These are phyloP conservation scores for Lithophane leautieri DNA, from an alignment of 2,888 invertebrate genomes.

Conservation along the genomic window DNA sequence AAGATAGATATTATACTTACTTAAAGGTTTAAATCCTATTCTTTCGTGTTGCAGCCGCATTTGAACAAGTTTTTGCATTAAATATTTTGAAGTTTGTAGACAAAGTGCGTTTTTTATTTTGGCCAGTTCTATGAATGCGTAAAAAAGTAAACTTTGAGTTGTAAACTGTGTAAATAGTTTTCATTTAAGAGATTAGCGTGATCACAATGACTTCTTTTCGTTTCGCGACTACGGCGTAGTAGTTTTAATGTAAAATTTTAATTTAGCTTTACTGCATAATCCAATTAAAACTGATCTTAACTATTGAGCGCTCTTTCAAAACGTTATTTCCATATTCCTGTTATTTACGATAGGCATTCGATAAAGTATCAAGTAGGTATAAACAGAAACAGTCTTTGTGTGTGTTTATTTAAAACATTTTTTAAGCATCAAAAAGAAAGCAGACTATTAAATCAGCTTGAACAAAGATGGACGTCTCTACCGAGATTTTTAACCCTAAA, in stretches of 20 bases:
- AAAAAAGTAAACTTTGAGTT: slow-evolving; percentile 10
- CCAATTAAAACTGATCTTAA: neutral
- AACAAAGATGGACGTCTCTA: neutral
- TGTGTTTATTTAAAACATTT: neutral
- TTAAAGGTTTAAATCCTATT: neutral
- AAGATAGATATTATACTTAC: no score
- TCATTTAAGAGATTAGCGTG: slow-evolving; percentile 12
- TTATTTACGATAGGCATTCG: neutral
- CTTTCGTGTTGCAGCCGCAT: neutral
- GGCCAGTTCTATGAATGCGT: slow-evolving; percentile 8
- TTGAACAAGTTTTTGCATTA: slow-evolving; percentile 35
- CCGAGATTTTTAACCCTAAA: neutral
- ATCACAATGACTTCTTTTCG: neutral
- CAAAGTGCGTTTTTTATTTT: slow-evolving; percentile 13
- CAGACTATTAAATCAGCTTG: neutral
- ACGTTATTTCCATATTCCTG: neutral
- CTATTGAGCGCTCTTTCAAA: neutral
- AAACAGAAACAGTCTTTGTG: neutral
- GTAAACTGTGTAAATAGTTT: neutral
- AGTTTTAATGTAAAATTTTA: neutral
- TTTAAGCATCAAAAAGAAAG: neutral
- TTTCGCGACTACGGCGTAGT: neutral
- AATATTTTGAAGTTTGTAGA: slow-evolving; percentile 23
- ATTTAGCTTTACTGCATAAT: neutral
- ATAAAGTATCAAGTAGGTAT: neutral